Evolutionary conservation across 2,113 vertebrate species (phyloP).

Genomic region (Chascanopsetta lugubris): DNA sequence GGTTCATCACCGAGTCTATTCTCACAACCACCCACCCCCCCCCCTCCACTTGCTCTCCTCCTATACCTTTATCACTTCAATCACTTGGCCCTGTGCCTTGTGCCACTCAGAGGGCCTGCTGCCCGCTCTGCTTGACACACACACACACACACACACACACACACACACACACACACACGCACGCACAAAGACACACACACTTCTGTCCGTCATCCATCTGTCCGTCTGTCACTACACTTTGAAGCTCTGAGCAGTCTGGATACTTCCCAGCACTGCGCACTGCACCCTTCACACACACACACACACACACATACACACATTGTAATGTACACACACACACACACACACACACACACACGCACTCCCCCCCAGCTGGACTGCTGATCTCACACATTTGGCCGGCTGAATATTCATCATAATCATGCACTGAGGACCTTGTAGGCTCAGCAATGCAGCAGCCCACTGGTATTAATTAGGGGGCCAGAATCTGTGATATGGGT

Average conservation of each 20-base stretch:
- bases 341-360: constrained; percentile 24
- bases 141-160: constrained; percentile 32
- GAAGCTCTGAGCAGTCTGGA: constrained; percentile 70
- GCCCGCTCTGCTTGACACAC: constrained; percentile 47
- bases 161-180: constrained; percentile 30
- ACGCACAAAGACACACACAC: constrained; percentile 37
- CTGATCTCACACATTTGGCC: constrained; percentile 48
- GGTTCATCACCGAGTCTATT: constrained; percentile 48
- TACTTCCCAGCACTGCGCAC: constrained; percentile 40
- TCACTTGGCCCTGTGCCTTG: constrained; percentile 67
- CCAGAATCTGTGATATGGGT: constrained; percentile 36
- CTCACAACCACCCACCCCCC: too few species aligned
- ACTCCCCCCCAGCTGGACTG: constrained; percentile 51
- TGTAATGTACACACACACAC: constrained; percentile 20
- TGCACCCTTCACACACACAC: constrained; percentile 26
- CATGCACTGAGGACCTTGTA: constrained; percentile 47
- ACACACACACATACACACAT: constrained; percentile 27
- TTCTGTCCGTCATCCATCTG: constrained; percentile 64
- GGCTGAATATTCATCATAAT: constrained; percentile 67
- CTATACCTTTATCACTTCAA: constrained; percentile 74
- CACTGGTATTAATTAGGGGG: constrained; percentile 59
- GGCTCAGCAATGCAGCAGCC: constrained; percentile 40
- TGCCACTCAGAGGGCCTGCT: constrained; percentile 60
- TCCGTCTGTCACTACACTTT: constrained; percentile 68
- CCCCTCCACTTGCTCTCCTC: constrained; percentile 35